These are phyloP conservation scores for Exaiptasia diaphana DNA, from an alignment of 64 coral and sea anemone genomes.

Conservation along the genomic window DNA sequence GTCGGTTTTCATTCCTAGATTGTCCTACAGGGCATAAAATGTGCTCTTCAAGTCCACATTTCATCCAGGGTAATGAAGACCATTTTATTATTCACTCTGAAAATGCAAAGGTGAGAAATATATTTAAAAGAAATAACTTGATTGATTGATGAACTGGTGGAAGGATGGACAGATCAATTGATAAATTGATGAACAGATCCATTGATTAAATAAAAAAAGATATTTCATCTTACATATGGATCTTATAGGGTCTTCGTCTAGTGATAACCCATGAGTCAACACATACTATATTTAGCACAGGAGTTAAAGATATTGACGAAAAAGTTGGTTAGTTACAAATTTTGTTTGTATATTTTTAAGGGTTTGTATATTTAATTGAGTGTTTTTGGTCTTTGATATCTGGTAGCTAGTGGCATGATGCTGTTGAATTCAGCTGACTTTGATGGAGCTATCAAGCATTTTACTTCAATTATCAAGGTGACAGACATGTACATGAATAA, in stretches of 20 bases:
- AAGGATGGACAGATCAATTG: neutral
- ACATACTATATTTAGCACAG: slow-evolving; percentile 66
- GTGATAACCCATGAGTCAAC: slow-evolving; percentile 71
- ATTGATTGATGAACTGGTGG: neutral
- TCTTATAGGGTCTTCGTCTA: slow-evolving; percentile 74
- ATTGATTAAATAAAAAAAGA: neutral
- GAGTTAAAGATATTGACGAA: slow-evolving; percentile 65
- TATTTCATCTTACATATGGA: neutral
- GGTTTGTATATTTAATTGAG: neutral
- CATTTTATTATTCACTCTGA: neutral
- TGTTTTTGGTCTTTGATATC: neutral
- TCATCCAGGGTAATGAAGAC: neutral
- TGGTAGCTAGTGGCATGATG: slow-evolving; percentile 61
- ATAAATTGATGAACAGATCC: neutral
- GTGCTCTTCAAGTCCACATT: neutral
- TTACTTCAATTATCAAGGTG: slow-evolving; percentile 81
- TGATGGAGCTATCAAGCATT: slow-evolving; percentile 65
- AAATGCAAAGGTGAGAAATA: neutral
- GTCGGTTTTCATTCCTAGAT: neutral
- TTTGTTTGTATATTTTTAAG: neutral
- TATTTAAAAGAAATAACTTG: neutral
- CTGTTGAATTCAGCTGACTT: slow-evolving; percentile 60
- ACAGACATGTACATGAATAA: neutral
- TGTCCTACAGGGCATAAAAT: neutral
- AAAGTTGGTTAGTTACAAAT: slow-evolving; percentile 63